These are phyloP conservation scores for Macroglossus sobrinus DNA, from an alignment of 2,113 vertebrate species.

Conservation along the genomic window DNA sequence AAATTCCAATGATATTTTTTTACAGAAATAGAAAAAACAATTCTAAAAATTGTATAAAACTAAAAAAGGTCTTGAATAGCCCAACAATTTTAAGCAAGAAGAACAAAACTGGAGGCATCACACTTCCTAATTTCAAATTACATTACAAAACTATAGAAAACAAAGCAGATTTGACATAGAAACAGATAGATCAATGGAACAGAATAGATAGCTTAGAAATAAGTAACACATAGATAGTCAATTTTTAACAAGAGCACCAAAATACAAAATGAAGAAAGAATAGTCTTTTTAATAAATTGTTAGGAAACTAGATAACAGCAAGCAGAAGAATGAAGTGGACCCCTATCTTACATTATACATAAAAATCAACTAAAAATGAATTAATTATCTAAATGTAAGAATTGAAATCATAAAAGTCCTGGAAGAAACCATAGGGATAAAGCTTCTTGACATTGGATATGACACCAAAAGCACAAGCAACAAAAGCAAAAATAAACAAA, in stretches of 20 bases:
- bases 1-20: neutral
- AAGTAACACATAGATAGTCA: neutral
- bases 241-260: neutral
- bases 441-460: neutral
- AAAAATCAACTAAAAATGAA: neutral
- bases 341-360: neutral
- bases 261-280: neutral
- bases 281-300: neutral
- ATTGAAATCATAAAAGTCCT: neutral
- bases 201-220: neutral
- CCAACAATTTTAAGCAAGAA: neutral
- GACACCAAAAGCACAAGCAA: neutral
- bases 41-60: neutral
- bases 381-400: neutral
- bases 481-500: neutral
- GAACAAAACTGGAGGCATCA: neutral
- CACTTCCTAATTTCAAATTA: neutral
- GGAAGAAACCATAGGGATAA: neutral
- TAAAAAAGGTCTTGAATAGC: neutral
- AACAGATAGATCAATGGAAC: neutral
- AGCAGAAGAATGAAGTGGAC: neutral
- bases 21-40: neutral
- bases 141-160: neutral
- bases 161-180: neutral
- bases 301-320: neutral